Conservation (phyloP, 2,113 vertebrate species). For the Sula dactylatra region DNA sequence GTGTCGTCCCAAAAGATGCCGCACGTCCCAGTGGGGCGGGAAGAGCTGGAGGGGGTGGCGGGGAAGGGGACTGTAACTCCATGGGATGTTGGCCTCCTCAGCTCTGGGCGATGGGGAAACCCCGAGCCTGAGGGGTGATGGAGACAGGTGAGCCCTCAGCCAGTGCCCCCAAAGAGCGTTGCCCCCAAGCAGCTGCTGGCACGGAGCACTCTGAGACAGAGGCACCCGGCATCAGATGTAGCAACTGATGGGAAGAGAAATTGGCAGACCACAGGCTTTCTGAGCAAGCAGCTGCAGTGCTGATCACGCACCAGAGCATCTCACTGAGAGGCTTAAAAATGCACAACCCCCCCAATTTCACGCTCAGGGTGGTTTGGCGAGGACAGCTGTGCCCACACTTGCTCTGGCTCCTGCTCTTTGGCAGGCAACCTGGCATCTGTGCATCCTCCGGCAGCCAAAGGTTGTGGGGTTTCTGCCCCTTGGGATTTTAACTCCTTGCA, state of each 20-base stretch:
- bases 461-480: not conserved
- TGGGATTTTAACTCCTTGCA: not conserved
- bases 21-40: accelerated
- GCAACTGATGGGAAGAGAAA: not conserved
- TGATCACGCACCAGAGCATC: not conserved
- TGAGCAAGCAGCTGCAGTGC: not conserved
- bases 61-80: not conserved
- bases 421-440: not conserved
- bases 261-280: not conserved
- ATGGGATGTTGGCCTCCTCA: not conserved
- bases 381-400: not conserved
- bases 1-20: not conserved
- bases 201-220: not conserved
- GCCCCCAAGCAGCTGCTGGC: not conserved
- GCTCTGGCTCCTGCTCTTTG: not conserved
- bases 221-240: not conserved
- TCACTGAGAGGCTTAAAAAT: not conserved
- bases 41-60: not conserved
- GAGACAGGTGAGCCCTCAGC: not conserved
- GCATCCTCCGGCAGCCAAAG: not conserved
- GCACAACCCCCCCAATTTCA: not conserved
- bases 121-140: not conserved
- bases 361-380: not conserved
- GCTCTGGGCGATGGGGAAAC: not conserved
- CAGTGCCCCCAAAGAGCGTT: not conserved